Evolutionary conservation across 2,797 vertebrate species (phyloP), one percentile per base, ranked within the genome.

Genomic region (Luscinia luscinia): DNA sequence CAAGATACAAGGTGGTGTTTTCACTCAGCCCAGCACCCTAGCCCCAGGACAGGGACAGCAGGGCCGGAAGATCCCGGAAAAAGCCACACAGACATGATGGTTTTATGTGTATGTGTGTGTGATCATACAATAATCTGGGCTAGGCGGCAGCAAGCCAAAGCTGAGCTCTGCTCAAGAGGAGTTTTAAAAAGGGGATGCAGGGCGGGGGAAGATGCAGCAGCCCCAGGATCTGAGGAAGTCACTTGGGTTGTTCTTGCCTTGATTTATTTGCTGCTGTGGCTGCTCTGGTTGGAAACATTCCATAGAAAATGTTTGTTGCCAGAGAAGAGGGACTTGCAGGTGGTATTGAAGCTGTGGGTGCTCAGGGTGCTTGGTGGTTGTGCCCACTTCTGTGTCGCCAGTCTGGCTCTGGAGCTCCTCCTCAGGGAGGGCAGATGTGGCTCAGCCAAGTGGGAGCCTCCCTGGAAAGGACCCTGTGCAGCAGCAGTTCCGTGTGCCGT

Each of bases 371-470:
- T 58, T 34, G 34, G 34, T 34, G 34, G 34, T 34, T 34, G 34
- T 34, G 34, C 34, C 34, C 34, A 34, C 34, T 34, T 34, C 72
- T 0, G 41, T 63, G 6, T 18, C 52, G 28, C 79, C 64, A 6
- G 83, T 32, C 48, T 51, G 90, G 86, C 79, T 95, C 80, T 43
- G 62, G 11, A 93, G 62, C 18, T 95, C 73, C 40, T 95, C 93
- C 77, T 96, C 64, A 0, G 94, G 96, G 73, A 91, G 92, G 59
- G 96, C 84, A 73, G 96, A 77, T 14, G 89, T 72, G 48, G 96
- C 75, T 96, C 57, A 4, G 94, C 73, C 30, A 82, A 64, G 11
- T 81, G 84, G 2, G 94, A 96, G 46, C 74, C 84, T 34, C 2
- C 15, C 96, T 92, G 9, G 95, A 93, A 46, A 97, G 91, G 9